Evolutionary conservation across 1,140 invertebrate species (phyloP), one percentile per base, ranked within the genome.

Genomic region (Atta colombica): DNA sequence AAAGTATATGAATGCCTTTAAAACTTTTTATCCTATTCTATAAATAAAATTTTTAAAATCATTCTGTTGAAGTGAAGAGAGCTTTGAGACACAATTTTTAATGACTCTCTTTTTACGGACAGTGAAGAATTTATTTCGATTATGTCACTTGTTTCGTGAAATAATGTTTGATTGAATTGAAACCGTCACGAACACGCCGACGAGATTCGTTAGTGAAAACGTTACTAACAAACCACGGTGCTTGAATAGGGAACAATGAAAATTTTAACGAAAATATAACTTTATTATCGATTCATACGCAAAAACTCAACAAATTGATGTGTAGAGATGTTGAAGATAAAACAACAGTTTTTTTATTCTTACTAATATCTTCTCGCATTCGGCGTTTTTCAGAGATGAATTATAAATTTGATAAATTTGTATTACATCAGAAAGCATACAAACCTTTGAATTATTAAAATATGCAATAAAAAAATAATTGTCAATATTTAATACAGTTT

Each of bases 101-200:
- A 21, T 25, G 4, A 72, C 1, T 58, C 66, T 45, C 28, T 74
- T 72, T 45, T 31, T 10, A 69, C 14, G 3, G 28, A 39, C 28
- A 69, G 65, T 35, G 14, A 81, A 81, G 31, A 71, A 71, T 81
- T 21, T 51, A 39, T 84, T 14, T 84, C 39, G 80, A 61, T 45
- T 74, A 69, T 12, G 55, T 74, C 28, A 14, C 35, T 75, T 84
- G 55, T 84, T 75, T 74, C 25, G 25, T 14, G 14, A 75, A 84
- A 84, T 81, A 84, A 84, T 84, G 55, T 61, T 75, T n/a, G 28
- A 75, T 75, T 84, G 55, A 74, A 84, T 84, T 53, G 58, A 16
- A 31, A 81, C 31, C 28, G 49, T 81, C 28, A 69, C 65, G 58
- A 6, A 49, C 60, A 71, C 21, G 7, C 28, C 25, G 39, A 51